Evolutionary conservation across 2,113 vertebrate species (phyloP), one percentile per base, ranked within the genome.

Genomic region (Notarius quadriscutis): DNA sequence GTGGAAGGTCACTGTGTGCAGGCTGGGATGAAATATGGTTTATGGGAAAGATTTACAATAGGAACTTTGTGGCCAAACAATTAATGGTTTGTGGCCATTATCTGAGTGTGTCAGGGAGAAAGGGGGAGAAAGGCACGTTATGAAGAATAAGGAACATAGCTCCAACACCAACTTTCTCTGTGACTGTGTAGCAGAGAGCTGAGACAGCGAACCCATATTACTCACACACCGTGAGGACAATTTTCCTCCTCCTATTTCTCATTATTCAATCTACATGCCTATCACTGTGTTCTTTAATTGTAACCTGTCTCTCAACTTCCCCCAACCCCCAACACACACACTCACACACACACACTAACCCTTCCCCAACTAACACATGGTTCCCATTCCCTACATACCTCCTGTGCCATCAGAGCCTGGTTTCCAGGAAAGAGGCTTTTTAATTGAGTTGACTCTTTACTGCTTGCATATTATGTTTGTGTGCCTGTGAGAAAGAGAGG

Each of bases 391-490:
- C 95, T 94, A 93, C 94, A 95, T 95, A 95, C 95, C 94, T 95
- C 90, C 92, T 93, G 94, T 93, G 94, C 92, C 92, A 93, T 95
- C 94, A 95, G 93, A 93, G 91, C 92, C 93, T 86, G 91, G 92
- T 94, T 95, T 96, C 95, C 95, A 95, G 95, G 95, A 95, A 95
- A 94, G 93, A 93, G 93, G 93, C 94, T 93, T 93, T 95, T 95
- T 96, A 96, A 95, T 96, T 96, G 94, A 95, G 95, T 95, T 94
- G 92, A 94, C 91, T 94, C 94, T 95, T 95, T 95, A 95, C 92
- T 92, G 94, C 93, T 93, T 91, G 92, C 92, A 93, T 86, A 85
- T 83, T 89, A 87, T 84, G 80, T 77, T 84, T 88, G 62, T 84
- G 57, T 82, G 75, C 77, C 51, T 84, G 75, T 34, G 82, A 53